Percentiles rank a stretch among this genome's conserved stretches.
Evolutionary conservation across 2,797 vertebrate genomes (phyloP).

Genomic region (Merluccius polli): DNA sequence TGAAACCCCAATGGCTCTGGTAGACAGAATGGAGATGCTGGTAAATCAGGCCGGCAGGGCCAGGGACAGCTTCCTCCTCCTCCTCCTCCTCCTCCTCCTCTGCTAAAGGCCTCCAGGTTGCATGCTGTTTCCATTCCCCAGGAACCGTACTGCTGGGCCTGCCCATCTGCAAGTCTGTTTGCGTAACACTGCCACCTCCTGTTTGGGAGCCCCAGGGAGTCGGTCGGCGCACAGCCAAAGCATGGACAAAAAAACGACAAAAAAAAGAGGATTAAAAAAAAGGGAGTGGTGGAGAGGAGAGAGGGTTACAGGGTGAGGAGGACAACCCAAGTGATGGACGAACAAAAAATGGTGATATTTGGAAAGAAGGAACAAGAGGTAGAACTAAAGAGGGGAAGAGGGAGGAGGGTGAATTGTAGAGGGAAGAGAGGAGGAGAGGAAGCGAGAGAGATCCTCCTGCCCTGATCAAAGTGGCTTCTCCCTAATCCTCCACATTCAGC

Average conservation of each 20-base stretch:
- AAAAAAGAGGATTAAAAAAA: constrained; percentile 8
- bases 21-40: constrained; percentile 15
- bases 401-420: constrained; percentile 31
- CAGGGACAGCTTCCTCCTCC: constrained; percentile 47
- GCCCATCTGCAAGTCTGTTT: constrained; percentile 50
- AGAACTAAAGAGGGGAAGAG: background rate
- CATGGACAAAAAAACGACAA: background rate
- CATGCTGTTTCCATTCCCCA: constrained; percentile 22
- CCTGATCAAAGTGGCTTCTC: constrained; percentile 76
- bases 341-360: background rate
- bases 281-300: constrained; percentile 25
- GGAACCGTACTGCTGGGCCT: constrained; percentile 39
- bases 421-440: constrained; percentile 35
- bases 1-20: background rate
- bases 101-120: constrained; percentile 38
- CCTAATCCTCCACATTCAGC: constrained; percentile 77
- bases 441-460: constrained; percentile 57
- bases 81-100: background rate
- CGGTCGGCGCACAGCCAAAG: constrained; percentile 32
- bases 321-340: background rate
- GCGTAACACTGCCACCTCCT: constrained; percentile 75
- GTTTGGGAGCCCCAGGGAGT: constrained; percentile 63
- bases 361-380: constrained; percentile 5
- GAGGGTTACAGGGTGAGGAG: constrained; percentile 17
- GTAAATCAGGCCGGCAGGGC: constrained; percentile 66